phyloP scores from a whole-genome alignment of 1,140 invertebrate species.

The Pollicipes pollicipes region DNA sequence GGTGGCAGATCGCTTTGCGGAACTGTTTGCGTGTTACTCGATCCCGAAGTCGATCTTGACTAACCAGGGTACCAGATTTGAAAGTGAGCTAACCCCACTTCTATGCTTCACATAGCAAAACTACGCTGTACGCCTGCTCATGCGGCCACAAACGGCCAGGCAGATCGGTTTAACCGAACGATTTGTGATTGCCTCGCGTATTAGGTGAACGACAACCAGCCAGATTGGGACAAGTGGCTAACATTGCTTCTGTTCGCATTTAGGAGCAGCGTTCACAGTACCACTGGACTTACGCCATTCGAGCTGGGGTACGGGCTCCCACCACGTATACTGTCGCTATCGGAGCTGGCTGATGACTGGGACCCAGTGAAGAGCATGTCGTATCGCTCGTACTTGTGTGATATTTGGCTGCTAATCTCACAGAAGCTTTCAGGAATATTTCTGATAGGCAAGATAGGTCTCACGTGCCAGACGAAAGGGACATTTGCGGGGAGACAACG shows the following conservation, averaged over 20 bases:
- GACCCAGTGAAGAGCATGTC: neutral
- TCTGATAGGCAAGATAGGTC: neutral
- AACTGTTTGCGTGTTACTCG: neutral
- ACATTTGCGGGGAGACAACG: neutral
- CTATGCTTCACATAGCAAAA: neutral
- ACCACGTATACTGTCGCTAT: neutral
- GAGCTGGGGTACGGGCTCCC: neutral
- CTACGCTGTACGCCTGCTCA: neutral
- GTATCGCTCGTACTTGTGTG: neutral
- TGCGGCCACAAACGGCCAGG: neutral
- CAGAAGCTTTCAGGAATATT: neutral
- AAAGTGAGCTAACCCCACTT: neutral
- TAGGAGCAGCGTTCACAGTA: neutral
- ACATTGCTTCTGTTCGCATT: neutral
- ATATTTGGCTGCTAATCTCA: neutral
- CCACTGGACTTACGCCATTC: neutral
- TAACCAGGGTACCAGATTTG: neutral
- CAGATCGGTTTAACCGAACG: neutral
- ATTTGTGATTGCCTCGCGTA: neutral
- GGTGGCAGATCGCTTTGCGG: neutral
- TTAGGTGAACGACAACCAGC: neutral
- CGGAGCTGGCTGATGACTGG: neutral
- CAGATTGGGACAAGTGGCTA: neutral
- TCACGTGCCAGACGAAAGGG: neutral
- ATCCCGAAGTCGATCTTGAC: neutral